phyloP scores from a whole-genome alignment of 2,888 invertebrate species.

The Parascotia fuliginaria region DNA sequence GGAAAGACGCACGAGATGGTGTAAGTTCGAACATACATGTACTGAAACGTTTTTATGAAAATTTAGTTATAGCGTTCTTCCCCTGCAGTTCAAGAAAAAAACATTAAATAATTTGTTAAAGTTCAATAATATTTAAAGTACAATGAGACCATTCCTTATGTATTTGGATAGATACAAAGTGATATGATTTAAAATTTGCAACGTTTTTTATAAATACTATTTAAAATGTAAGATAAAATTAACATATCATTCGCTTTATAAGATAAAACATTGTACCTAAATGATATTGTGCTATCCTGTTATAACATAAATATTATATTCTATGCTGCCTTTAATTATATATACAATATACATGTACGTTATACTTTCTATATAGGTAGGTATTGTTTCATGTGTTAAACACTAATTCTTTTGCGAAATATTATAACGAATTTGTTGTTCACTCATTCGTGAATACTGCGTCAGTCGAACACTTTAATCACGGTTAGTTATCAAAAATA shows the following conservation, averaged over 20 bases:
- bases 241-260: conserved; percentile 86
- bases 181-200: conserved; percentile 69
- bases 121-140: conserved; percentile 18
- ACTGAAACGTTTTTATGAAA: too few relatives aligned
- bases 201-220: conserved; percentile 55
- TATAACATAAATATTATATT: conserved; percentile 56
- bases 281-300: conserved; percentile 58
- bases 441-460: too few relatives aligned
- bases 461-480: not conserved
- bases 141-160: conserved; percentile 57
- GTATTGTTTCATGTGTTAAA: conserved; percentile 28
- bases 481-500: not conserved
- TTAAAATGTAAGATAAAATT: conserved; percentile 73
- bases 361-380: conserved; percentile 34
- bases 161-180: conserved; percentile 57
- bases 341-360: conserved; percentile 38
- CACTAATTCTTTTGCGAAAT: conserved; percentile 15
- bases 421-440: too few relatives aligned
- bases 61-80: too few relatives aligned
- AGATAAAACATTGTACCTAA: conserved; percentile 65
- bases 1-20: too few relatives aligned
- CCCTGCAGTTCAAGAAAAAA: too few relatives aligned
- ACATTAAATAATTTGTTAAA: too few relatives aligned
- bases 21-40: too few relatives aligned
- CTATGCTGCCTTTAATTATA: conserved; percentile 61